Evolutionary conservation across 2,888 invertebrate species (phyloP), one percentile per base, ranked within the genome.

Genomic region (Monoplex corrugatus): DNA sequence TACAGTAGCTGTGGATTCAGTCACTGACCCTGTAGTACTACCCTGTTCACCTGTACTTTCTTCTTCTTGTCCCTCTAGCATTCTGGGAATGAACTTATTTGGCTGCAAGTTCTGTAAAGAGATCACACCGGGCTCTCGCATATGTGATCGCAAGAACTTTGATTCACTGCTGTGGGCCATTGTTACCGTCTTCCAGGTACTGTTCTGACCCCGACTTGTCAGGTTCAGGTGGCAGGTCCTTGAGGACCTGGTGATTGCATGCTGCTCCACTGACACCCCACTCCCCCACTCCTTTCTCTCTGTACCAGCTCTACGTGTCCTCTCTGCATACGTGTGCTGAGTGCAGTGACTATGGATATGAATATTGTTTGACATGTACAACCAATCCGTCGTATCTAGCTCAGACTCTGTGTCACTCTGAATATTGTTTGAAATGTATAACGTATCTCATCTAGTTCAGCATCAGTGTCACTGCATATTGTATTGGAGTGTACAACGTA

Each of bases 11-110:
- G n/a, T n/a, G n/a, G n/a, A n/a, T n/a, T n/a, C n/a, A n/a, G n/a
- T n/a, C n/a, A n/a, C n/a, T n/a, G n/a, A n/a, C n/a, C n/a, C n/a
- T n/a, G n/a, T n/a, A n/a, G n/a, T n/a, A n/a, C n/a, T n/a, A n/a
- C n/a, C n/a, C 38, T 75, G 68, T 68, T 19, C 28, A n/a, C n/a
- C n/a, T 43, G 35, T 35, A 6, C n/a, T 68, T 40, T 38, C 10
- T 40, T 85, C 40, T 57, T 16, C 50, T 35, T 75, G 32, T 45
- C 28, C 80, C 45, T 88, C 83, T 88, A 99, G 99, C 98, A 99
- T 99, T 97, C 98, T 99, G 97, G 99, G 99, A 97, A 99, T 99
- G 99, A 99, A 99, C 98, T 98, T 99, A 97, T 99, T 99, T 97
- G 99, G 99, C 97, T 99, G 99, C 98, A 99, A 99, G 98, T 99